Conservation (phyloP, 1,140 invertebrate genomes). For the Meloidogyne exigua region DNA sequence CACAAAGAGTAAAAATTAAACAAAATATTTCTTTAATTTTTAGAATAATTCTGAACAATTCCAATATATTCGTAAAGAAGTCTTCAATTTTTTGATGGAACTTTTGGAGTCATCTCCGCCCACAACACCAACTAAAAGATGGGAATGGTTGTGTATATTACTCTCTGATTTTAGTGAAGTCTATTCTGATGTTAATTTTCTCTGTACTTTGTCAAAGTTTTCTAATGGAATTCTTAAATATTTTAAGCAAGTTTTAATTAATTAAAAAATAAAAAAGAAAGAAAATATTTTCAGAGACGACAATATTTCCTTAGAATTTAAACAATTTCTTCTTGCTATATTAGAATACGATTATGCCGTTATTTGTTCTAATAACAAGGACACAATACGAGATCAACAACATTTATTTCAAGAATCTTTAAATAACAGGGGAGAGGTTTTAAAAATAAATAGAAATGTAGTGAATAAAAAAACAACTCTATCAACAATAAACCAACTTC, state of each 20-base stretch:
- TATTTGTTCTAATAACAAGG: background rate
- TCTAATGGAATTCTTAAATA: background rate
- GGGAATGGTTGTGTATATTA: constrained; percentile 14
- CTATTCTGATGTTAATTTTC: constrained; percentile 8
- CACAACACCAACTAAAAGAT: background rate
- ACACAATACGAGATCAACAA: background rate
- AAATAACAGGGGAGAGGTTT: background rate
- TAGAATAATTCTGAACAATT: constrained; percentile 5
- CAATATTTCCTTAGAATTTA: constrained; percentile 3
- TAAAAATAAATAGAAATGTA: background rate
- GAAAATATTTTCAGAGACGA: constrained; percentile 7
- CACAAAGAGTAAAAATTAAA: too few species aligned
- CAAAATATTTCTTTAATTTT: background rate
- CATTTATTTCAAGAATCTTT: background rate
- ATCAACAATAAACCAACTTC: background rate
- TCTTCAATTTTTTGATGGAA: constrained; percentile 16
- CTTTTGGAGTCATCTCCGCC: background rate
- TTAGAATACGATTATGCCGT: constrained; percentile 20
- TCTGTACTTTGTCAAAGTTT: constrained; percentile 8
- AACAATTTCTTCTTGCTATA: constrained; percentile 2
- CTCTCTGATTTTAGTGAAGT: background rate
- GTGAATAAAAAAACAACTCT: background rate
- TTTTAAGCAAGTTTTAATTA: constrained; percentile 3
- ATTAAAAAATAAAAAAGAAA: background rate
- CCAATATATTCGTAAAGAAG: background rate